Conservation (phyloP, 2,888 invertebrate species). For the Cecidostiba fungosa region DNA sequence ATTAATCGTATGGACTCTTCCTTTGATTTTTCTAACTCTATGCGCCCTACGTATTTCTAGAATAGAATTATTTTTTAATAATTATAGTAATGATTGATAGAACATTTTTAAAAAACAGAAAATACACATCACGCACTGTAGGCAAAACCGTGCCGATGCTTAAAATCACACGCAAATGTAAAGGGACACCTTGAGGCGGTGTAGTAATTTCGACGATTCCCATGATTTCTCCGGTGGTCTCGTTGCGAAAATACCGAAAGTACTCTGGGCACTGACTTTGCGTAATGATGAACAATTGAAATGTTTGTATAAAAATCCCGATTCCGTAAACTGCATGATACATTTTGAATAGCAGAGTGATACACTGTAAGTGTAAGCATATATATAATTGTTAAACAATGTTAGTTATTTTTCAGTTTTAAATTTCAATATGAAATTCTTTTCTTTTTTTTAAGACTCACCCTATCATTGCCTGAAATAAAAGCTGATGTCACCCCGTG, state of each 20-base stretch:
- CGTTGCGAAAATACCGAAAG: conserved; percentile 70
- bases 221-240: conserved; percentile 66
- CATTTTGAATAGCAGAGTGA: conserved; percentile 42
- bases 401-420: not conserved
- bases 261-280: conserved; percentile 71
- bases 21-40: conserved; percentile 72
- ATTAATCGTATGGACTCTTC: conserved; percentile 70
- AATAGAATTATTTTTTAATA: conserved; percentile 18
- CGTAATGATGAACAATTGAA: conserved; percentile 26
- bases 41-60: conserved; percentile 74
- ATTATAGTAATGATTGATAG: not conserved
- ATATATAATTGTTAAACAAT: not conserved
- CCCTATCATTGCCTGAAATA: conserved; percentile 22
- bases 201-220: conserved; percentile 71
- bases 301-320: conserved; percentile 22
- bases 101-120: not conserved
- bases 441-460: not conserved
- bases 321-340: conserved; percentile 25
- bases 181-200: conserved; percentile 67
- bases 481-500: not conserved
- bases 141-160: conserved; percentile 70
- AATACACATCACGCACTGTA: conserved; percentile 67
- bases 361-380: conserved; percentile 13
- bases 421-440: not conserved
- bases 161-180: conserved; percentile 70